phyloP scores from a whole-genome alignment of 2,797 vertebrate genomes.

The Tangara arthus region DNA sequence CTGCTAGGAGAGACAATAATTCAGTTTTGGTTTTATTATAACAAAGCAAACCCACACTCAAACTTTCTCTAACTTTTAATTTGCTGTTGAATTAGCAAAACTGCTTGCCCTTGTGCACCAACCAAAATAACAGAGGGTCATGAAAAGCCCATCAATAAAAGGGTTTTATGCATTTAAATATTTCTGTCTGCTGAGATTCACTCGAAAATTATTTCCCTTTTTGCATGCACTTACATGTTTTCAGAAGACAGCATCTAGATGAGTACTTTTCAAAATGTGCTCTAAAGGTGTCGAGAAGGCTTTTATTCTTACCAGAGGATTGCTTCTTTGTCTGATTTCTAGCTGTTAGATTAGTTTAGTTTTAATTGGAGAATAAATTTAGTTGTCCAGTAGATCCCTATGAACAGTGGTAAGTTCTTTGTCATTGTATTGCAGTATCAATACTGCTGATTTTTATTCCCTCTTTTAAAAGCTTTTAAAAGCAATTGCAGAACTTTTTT shows the following conservation, averaged over 20 bases:
- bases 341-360: background rate
- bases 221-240: background rate
- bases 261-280: background rate
- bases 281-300: background rate
- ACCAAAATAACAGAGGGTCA: background rate
- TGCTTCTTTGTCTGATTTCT: background rate
- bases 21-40: background rate
- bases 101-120: background rate
- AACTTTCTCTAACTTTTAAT: background rate
- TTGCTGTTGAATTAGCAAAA: background rate
- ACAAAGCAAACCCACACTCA: background rate
- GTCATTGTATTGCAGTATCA: background rate
- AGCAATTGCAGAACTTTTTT: background rate
- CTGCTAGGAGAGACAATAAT: slow-evolving; percentile 13
- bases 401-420: background rate
- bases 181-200: background rate
- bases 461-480: background rate
- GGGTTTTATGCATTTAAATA: background rate
- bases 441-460: background rate
- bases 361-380: background rate
- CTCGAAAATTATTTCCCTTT: background rate
- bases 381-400: background rate
- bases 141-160: background rate
- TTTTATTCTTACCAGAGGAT: background rate
- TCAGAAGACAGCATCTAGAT: background rate